A percentile compares a stretch with the other conserved stretches of the same genome.
These are phyloP conservation scores for Chymomyza caudatula DNA, from an alignment of 2,888 invertebrate genomes.

Conservation along the genomic window DNA sequence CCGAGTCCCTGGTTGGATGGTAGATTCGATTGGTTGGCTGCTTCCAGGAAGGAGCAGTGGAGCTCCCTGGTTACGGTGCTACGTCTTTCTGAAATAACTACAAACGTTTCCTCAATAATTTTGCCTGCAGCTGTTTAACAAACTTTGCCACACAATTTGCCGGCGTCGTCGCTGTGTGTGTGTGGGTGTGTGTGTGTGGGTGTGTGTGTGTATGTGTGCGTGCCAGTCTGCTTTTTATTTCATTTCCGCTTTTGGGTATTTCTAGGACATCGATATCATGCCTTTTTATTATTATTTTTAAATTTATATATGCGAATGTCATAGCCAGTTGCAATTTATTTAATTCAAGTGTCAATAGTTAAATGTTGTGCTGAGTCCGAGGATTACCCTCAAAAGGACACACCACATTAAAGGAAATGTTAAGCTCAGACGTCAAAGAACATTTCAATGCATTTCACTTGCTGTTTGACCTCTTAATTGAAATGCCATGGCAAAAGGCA, in stretches of 20 bases:
- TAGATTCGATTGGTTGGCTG: neutral
- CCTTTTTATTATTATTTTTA: neutral
- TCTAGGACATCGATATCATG: neutral
- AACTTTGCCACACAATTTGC: slow-evolving; percentile 30
- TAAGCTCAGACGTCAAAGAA: neutral
- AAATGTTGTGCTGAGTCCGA: neutral
- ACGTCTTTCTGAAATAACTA: neutral
- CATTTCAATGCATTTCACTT: neutral
- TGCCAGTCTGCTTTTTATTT: slow-evolving; percentile 32
- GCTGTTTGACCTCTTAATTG: neutral
- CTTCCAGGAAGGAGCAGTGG: neutral
- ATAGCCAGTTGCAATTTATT: slow-evolving; percentile 34
- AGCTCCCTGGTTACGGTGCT: neutral
- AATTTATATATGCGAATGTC: slow-evolving; percentile 29
- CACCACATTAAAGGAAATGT: neutral
- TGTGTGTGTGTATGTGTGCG: neutral
- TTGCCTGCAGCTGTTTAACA: slow-evolving; percentile 48
- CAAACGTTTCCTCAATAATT: slow-evolving; percentile 47
- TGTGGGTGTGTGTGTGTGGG: neutral
- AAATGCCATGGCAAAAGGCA: neutral
- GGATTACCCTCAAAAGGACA: neutral
- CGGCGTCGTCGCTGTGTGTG: slow-evolving; percentile 20
- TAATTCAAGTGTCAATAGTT: slow-evolving; percentile 30
- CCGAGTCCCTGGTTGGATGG: neutral
- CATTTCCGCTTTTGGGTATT: slow-evolving; percentile 34